Base-by-base conservation (phyloP, 2,113 vertebrate genomes). In the Catharus bicknelli region DNA sequence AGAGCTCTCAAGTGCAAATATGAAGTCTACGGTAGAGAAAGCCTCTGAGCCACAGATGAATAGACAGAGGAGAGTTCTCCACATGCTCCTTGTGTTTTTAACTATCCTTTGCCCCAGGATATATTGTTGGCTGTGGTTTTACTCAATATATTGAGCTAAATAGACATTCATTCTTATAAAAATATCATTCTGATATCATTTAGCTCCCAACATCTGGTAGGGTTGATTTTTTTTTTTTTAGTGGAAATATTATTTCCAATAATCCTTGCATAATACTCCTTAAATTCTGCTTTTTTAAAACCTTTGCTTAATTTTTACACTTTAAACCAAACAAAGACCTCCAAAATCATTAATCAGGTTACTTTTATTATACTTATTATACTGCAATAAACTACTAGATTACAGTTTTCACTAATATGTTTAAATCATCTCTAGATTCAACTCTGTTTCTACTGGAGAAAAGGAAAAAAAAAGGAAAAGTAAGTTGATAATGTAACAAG, bases 231-330 rank as follows among this genome's bases (percentile, higher is more conserved):
- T 83, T 89, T 89, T 83, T 87, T 54, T 23, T 10, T 50, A 42
- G 19, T 6, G 7, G 15, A 84, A 87, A 78, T 4, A 27, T 40
- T 55, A 9, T 70, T 91, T 74, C 12, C 8, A 53, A 8, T n/a
- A 16, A 43, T 30, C 9, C 0, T 57, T 90, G 10, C 2, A 45
- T 34, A 79, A 2, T n/a, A 16, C 5, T 27, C 9, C 8, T 30
- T 70, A 54, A 70, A 75, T 66, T 5, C 21, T 34, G 2, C 0
- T 4, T 48, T 36, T 70, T 42, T 5, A 2, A 1, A 23, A 29
- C 34, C 5, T 74, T 68, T 48, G 5, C n/a, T 73, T 62, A 38
- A 54, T 50, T 62, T 87, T 47, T 34, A 3, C 22, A 45, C 7
- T 58, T 73, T 26, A 67, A 68, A 55, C 2, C 3, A 53, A 30